These are phyloP conservation scores for Pomatostomus ruficeps DNA, from an alignment of 2,113 vertebrate genomes.

Conservation along the genomic window DNA sequence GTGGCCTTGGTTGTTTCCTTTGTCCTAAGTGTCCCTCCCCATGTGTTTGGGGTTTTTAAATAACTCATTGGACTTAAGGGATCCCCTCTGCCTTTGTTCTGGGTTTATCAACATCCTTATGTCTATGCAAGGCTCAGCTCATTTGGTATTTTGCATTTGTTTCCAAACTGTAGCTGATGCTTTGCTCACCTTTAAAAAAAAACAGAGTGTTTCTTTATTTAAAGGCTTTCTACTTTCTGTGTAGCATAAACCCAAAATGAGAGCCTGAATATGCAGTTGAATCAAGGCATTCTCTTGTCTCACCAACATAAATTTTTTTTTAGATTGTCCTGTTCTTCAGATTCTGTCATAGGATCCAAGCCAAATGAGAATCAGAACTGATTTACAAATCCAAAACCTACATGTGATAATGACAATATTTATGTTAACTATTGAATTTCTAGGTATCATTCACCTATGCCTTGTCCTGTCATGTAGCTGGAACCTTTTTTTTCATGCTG, in stretches of 20 bases:
- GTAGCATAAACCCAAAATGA: neutral
- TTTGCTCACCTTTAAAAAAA: neutral
- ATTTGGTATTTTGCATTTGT: neutral
- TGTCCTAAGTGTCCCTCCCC: neutral
- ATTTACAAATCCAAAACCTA: neutral
- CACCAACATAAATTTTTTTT: neutral
- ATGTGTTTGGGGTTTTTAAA: neutral
- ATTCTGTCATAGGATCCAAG: neutral
- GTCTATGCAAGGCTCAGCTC: rapidly evolving
- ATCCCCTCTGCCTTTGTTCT: neutral
- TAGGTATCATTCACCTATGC: neutral
- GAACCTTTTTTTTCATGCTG: neutral
- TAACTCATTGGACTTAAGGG: neutral
- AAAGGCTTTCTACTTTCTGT: neutral
- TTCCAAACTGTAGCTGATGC: neutral
- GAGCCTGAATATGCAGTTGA: neutral
- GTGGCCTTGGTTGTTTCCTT: neutral
- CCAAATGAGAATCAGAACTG: neutral
- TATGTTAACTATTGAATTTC: neutral
- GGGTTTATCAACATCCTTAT: neutral
- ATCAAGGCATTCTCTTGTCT: neutral
- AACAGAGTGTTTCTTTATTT: neutral
- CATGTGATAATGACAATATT: neutral
- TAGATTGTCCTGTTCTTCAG: neutral
- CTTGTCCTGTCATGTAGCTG: neutral